Evolutionary conservation across 1,140 invertebrate genomes (phyloP), one percentile per base, ranked within the genome.

Genomic region (Drosophila pachea): DNA sequence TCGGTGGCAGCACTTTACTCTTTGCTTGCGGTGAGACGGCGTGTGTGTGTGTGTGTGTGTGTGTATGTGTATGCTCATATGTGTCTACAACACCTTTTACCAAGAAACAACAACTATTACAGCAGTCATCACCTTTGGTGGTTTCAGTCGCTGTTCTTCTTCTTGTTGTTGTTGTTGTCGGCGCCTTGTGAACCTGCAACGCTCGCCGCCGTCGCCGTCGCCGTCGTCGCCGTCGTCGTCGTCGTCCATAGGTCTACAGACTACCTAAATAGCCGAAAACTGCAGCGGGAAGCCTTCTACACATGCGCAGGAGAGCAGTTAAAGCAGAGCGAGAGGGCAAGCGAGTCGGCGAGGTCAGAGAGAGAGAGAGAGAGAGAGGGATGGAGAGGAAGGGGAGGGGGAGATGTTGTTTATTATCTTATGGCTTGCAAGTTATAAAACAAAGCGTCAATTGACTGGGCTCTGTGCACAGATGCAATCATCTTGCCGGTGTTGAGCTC

Each of bases 81-180:
- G 58, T 78, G 65, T 83, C 50, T 50, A 76, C 79, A 83, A 84
- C 79, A 83, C 79, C 79, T 83, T 84, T 83, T 83, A 83, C 79
- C 76, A 76, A 83, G 79, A 83, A 83, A 83, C 72, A 83, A 82
- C 78, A 82, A 84, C 79, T 76, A 83, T 83, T 83, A 83, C 79
- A 84, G 79, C 79, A 83, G 79, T 83, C 79, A 83, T 79, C 79
- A 83, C 79, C 79, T 83, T 83, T 83, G 79, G 79, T 84, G 79
- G 79, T 84, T 83, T 84, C 68, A 78, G 54, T 63, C 59, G 43
- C 48, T 53, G 38, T 36, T 36, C 6, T 48, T 49, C 29, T 63
- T 64, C 36, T 58, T 53, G 38, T 36, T 36, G 35, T 40, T 49
- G 35, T 47, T 62, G 40, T 50, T 67, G 79, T 75, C 79, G 79